These are phyloP conservation scores for Lamproptera curius DNA, from an alignment of 2,888 invertebrate species.

Conservation along the genomic window DNA sequence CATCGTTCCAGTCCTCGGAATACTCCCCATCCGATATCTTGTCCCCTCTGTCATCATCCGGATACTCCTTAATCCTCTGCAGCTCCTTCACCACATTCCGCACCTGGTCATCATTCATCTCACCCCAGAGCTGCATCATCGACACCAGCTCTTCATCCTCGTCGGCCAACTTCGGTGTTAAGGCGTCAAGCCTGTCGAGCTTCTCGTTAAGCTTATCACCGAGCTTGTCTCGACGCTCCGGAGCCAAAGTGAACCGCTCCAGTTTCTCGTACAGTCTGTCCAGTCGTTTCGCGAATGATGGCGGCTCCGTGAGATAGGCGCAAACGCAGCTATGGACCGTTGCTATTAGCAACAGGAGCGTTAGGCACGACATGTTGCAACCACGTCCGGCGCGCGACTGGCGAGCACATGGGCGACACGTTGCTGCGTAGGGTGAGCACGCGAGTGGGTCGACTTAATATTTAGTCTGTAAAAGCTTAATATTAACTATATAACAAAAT, in stretches of 20 bases:
- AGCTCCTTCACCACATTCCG: slow-evolving; percentile 52
- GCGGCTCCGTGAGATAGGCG: slow-evolving; percentile 53
- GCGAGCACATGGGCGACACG: slow-evolving; percentile 36
- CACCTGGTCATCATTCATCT: slow-evolving; percentile 51
- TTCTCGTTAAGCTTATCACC: slow-evolving; percentile 50
- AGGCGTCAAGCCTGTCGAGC: slow-evolving; percentile 51
- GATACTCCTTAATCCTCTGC: slow-evolving; percentile 43
- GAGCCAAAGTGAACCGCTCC: slow-evolving; percentile 46
- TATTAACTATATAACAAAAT: no score
- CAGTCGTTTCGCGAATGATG: slow-evolving; percentile 49
- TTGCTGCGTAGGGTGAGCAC: slow-evolving; percentile 27
- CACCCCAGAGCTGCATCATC: slow-evolving; percentile 55
- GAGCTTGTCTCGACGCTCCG: slow-evolving; percentile 25
- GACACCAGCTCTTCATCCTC: slow-evolving; percentile 59
- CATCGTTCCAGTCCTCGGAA: slow-evolving; percentile 57
- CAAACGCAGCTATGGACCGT: slow-evolving; percentile 39
- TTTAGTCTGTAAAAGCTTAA: no score
- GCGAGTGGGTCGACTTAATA: slow-evolving; percentile 14
- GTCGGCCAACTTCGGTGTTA: slow-evolving; percentile 46
- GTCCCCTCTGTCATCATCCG: slow-evolving; percentile 38
- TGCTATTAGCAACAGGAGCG: slow-evolving; percentile 44
- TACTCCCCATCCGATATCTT: slow-evolving; percentile 44
- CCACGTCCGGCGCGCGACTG: slow-evolving; percentile 48
- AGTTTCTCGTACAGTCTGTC: slow-evolving; percentile 56
- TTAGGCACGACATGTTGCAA: slow-evolving; percentile 53